Base-by-base conservation (phyloP, 2,113 vertebrate genomes). In the Strix uralensis region DNA sequence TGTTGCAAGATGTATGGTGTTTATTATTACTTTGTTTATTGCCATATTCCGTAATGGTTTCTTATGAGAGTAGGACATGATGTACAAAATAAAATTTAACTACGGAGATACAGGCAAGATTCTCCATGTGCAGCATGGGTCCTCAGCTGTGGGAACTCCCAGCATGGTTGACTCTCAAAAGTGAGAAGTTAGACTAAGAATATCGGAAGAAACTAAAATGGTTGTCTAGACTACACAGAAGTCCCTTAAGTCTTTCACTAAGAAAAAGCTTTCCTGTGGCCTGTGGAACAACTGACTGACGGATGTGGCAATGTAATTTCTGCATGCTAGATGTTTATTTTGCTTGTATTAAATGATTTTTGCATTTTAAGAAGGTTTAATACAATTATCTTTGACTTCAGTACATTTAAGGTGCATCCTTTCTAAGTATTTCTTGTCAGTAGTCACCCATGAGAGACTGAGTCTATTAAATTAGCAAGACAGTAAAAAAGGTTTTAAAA, bases 281-380 rank as follows among this genome's bases (percentile, higher is more conserved):
- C 61, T 79, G 11, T 29, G 34, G 36, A 89, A 91, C 52, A 86
- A 81, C 26, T 26, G 49, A 85, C 38, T 75, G 62, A 80, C 88
- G 32, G 58, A 72, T 5, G 22, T 3, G 67, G 15, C 49, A 85
- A 94, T 61, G 57, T 18, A 69, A 80, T 86, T 94, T 95, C 67
- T 66, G 42, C 21, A 80, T 25, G 32, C 20, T 83, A 88, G 62
- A 51, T 70, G 16, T 46, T 85, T 77, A n/a, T 51, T 81, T 88
- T 77, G 58, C 40, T 65, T 40, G 29, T 58, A 73, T 85, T 65
- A 77, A 66, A 92, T 80, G 11, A 88, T 54, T 93, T 90, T 70
- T 92, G 92, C 79, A 93, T 95, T 94, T 97, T 95, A 85, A 96
- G 78, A 85, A 88, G 90, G 58, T 55, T 86, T 92, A 92, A 90